Percentiles rank a stretch among this genome's conserved stretches.
Evolutionary conservation across 2,888 invertebrate genomes (phyloP).

Genomic region (Eilema sororculum): DNA sequence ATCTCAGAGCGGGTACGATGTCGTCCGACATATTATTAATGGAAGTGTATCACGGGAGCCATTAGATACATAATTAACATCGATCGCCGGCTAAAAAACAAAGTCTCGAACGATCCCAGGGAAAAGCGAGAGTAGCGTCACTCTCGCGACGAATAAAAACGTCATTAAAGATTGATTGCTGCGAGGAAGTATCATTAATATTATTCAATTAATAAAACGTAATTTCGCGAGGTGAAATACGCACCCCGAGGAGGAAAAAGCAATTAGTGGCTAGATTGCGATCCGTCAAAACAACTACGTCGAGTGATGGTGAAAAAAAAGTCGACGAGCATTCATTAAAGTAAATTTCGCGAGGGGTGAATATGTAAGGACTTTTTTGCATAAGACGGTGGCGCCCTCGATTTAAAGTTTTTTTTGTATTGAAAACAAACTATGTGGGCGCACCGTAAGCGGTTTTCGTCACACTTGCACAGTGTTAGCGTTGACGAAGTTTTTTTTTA

Average conservation of each 20-base stretch:
- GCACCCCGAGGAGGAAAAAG: constrained; percentile 85
- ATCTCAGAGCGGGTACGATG: constrained; percentile 78
- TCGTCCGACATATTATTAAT: constrained; percentile 83
- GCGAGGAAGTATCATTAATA: constrained; percentile 85
- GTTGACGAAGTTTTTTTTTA: constrained; percentile 83
- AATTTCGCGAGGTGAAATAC: constrained; percentile 82
- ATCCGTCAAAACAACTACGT: constrained; percentile 87
- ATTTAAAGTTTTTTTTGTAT: constrained; percentile 73
- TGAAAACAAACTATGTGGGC: constrained; percentile 85
- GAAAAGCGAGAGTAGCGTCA: constrained; percentile 74
- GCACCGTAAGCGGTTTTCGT: constrained; percentile 85
- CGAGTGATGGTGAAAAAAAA: constrained; percentile 74
- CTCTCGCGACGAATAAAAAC: constrained; percentile 83
- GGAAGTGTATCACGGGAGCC: constrained; percentile 87
- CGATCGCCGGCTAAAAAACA: constrained; percentile 76
- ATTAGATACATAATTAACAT: constrained; percentile 86
- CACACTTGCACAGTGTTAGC: constrained; percentile 80
- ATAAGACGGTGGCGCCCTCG: constrained; percentile 85
- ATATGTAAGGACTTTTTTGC: constrained; percentile 86
- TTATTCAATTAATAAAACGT: constrained; percentile 87
- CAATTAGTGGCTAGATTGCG: constrained; percentile 87
- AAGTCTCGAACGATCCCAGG: constrained; percentile 63
- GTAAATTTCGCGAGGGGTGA: constrained; percentile 86
- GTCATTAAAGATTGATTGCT: constrained; percentile 86
- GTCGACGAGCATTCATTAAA: constrained; percentile 84